These are phyloP conservation scores for Drosophila sordidula DNA, from an alignment of 2,888 invertebrate genomes.

Conservation along the genomic window DNA sequence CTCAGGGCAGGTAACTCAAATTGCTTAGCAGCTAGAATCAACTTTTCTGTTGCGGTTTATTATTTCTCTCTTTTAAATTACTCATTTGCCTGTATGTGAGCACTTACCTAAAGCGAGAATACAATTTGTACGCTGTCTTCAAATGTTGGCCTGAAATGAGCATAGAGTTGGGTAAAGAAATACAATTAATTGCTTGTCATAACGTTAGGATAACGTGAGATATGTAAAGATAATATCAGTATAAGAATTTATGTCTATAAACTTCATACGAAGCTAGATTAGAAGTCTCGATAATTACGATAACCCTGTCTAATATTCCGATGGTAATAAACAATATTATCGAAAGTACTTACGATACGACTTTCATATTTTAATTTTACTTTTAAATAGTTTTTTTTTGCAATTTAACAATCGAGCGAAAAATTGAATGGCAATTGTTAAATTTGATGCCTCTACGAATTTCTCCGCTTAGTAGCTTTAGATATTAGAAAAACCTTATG, in stretches of 20 bases:
- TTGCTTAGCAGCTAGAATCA: slow-evolving; percentile 27
- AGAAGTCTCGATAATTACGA: no score
- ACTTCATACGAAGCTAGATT: no score
- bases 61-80: slow-evolving; percentile 27
- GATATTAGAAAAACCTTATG: neutral
- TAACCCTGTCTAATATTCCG: no score
- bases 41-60: slow-evolving; percentile 3
- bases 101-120: slow-evolving; percentile 55
- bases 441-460: no score
- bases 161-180: slow-evolving; percentile 5
- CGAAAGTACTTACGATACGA: no score
- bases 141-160: slow-evolving; percentile 34
- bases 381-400: no score
- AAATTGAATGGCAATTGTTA: no score
- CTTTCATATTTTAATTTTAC: no score
- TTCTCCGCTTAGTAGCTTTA: neutral
- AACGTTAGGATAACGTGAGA: no score
- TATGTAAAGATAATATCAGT: neutral
- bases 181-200: neutral
- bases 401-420: no score
- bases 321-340: no score
- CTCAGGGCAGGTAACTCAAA: slow-evolving; percentile 46
- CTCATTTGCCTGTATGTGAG: slow-evolving; percentile 11
- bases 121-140: slow-evolving; percentile 45
- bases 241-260: no score